phyloP scores from a whole-genome alignment of 1,140 invertebrate species.

The Atta texana region DNA sequence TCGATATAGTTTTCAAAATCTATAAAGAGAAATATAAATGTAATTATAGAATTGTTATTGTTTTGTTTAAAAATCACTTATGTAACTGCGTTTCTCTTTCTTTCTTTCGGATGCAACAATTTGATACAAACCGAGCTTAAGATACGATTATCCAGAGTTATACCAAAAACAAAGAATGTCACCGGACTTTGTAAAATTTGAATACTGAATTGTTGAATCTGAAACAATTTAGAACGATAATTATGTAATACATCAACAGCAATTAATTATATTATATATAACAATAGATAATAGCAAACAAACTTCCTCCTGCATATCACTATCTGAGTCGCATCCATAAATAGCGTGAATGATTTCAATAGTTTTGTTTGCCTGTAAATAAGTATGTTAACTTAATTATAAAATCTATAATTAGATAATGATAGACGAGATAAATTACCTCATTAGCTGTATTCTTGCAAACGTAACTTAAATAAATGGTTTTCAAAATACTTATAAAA shows the following conservation, averaged over 20 bases:
- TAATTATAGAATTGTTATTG: neutral
- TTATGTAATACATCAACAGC: neutral
- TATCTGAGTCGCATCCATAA: neutral
- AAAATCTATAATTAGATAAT: neutral
- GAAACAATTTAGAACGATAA: neutral
- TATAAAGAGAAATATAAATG: neutral
- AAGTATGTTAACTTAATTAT: neutral
- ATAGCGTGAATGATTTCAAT: conserved; percentile 43
- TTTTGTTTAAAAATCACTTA: neutral
- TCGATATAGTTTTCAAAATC: conserved; percentile 50
- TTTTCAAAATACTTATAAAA: neutral
- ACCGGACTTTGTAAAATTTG: conserved; percentile 55
- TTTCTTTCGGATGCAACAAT: neutral
- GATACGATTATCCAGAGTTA: conserved; percentile 13
- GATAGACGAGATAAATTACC: conserved; percentile 15
- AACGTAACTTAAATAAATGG: neutral
- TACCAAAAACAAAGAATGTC: neutral
- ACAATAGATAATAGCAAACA: neutral
- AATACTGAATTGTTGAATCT: conserved; percentile 60
- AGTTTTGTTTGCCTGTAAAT: conserved; percentile 37
- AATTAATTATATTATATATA: neutral
- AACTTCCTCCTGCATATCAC: conserved; percentile 49
- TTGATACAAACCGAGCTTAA: conserved; percentile 32
- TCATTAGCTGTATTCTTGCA: conserved; percentile 39
- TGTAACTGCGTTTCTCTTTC: neutral